Conservation (phyloP, 53 echinoderm and acorn worm species). For the Stichopus horrens region DNA sequence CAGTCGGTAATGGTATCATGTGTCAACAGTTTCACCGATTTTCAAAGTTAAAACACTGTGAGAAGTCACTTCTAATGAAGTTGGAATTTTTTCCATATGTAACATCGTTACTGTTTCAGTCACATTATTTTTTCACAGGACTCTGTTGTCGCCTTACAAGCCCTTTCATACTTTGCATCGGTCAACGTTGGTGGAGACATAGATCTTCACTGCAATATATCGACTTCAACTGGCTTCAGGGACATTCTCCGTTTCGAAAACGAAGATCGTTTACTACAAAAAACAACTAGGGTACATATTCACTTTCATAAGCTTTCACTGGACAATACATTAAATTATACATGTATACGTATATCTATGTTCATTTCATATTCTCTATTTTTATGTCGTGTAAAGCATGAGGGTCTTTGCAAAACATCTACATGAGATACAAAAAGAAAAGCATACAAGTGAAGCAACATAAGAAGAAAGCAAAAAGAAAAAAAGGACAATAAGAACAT, state of each 20-base stretch:
- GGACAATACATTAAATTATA: too few relatives aligned
- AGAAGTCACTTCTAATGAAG: neutral
- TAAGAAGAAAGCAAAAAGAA: too few relatives aligned
- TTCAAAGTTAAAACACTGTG: too few relatives aligned
- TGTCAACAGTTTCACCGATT: neutral
- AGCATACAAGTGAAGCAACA: too few relatives aligned
- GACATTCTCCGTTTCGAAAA: neutral
- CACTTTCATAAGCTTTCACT: too few relatives aligned
- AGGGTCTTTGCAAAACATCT: too few relatives aligned
- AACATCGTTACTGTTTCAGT: too few relatives aligned
- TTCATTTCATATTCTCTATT: too few relatives aligned
- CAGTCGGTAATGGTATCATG: neutral
- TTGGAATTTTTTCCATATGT: neutral
- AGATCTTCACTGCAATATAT: slow-evolving; percentile 60
- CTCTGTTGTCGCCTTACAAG: slow-evolving; percentile 80
- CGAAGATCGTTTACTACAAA: neutral
- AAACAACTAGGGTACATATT: neutral
- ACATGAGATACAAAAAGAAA: too few relatives aligned
- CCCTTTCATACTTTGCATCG: slow-evolving; percentile 63
- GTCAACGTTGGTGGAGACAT: slow-evolving; percentile 34
- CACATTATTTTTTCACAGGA: slow-evolving; percentile 58
- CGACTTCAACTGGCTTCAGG: neutral
- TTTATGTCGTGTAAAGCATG: too few relatives aligned
- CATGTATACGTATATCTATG: too few relatives aligned
- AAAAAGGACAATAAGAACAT: too few relatives aligned